These are phyloP conservation scores for Lichenostomus cassidix DNA, from an alignment of 2,113 vertebrate genomes.

Conservation along the genomic window DNA sequence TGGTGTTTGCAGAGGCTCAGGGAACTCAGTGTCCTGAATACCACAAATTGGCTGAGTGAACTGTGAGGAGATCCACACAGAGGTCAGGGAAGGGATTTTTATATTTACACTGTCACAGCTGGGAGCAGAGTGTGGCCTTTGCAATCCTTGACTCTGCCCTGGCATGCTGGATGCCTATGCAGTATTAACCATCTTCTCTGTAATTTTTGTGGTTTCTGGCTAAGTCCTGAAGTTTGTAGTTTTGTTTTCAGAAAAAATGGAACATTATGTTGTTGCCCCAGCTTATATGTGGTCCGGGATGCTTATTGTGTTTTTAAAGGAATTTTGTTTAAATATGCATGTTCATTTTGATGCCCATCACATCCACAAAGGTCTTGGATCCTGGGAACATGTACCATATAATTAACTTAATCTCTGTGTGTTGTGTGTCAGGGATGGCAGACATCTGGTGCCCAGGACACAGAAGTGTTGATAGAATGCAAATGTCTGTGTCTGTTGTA, in stretches of 20 bases:
- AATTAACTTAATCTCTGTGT: background rate
- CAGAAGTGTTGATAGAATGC: background rate
- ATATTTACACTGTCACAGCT: background rate
- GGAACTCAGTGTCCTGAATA: background rate
- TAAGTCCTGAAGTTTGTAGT: constrained; percentile 39
- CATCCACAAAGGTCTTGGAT: background rate
- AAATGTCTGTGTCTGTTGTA: background rate
- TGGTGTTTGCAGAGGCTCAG: background rate
- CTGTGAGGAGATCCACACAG: rapidly evolving
- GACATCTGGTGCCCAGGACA: background rate
- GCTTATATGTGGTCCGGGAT: background rate
- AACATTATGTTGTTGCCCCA: background rate
- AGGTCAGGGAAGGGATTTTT: background rate
- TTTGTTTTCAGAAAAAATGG: background rate
- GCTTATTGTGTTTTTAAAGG: background rate
- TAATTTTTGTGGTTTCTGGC: constrained; percentile 45
- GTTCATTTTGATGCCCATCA: background rate
- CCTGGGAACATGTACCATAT: background rate
- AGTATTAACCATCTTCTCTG: constrained; percentile 38
- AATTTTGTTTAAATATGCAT: background rate
- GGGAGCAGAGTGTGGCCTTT: background rate
- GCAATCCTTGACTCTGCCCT: background rate
- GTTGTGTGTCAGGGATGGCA: background rate
- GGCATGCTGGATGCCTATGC: background rate
- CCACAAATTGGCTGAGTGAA: rapidly evolving